Conservation (phyloP, 2,797 vertebrate species). For the Peromyscus eremicus region DNA sequence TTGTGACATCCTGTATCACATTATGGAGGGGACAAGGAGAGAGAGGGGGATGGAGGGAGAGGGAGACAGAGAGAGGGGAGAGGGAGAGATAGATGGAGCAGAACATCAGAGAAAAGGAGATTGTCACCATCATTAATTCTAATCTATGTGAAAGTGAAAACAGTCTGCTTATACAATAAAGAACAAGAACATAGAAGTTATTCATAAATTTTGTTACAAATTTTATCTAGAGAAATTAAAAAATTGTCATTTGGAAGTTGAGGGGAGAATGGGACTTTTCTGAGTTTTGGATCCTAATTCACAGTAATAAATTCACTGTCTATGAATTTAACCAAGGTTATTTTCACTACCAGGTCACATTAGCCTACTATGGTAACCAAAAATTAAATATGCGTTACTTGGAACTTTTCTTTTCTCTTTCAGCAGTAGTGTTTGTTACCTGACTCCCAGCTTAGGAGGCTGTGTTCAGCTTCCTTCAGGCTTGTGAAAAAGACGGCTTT, state of each 20-base stretch:
- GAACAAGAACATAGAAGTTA: background rate
- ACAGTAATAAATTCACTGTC: background rate
- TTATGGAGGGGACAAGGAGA: background rate
- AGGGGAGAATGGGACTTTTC: background rate
- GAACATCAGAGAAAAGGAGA: background rate
- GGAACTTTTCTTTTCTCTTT: background rate
- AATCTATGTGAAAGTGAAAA: background rate
- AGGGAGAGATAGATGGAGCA: background rate
- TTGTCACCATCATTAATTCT: background rate
- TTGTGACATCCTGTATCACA: background rate
- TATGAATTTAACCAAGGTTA: background rate
- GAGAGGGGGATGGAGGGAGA: background rate
- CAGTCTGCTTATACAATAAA: background rate
- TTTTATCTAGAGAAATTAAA: background rate
- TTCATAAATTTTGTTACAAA: background rate
- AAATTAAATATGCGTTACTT: constrained; percentile 25
- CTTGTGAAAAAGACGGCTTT: background rate
- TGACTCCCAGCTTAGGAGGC: background rate
- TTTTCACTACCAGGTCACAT: background rate
- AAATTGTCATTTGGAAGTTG: background rate
- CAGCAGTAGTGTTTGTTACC: background rate
- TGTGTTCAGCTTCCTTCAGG: background rate
- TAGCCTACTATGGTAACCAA: background rate
- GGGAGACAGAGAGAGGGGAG: background rate
- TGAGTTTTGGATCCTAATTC: background rate